These are phyloP conservation scores for Troides aeacus DNA, from an alignment of 2,888 invertebrate genomes.

Conservation along the genomic window DNA sequence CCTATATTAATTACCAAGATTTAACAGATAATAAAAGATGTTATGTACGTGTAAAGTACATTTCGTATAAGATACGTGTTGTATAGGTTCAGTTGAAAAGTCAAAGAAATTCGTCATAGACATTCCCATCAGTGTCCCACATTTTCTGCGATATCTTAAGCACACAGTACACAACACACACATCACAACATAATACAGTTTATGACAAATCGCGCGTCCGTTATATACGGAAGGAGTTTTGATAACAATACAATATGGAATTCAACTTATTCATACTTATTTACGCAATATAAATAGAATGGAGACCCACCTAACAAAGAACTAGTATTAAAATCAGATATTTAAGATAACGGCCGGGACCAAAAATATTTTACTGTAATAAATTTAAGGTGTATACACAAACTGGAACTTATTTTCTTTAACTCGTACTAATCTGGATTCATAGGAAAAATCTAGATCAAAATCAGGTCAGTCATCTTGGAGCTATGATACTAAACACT, in stretches of 20 bases:
- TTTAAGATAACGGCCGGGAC: no score
- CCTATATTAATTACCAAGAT: no score
- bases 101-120: neutral
- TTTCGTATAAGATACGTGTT: neutral
- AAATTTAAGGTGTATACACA: no score
- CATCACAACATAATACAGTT: neutral
- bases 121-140: neutral
- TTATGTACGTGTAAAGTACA: neutral
- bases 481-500: no score
- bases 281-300: neutral
- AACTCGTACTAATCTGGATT: no score
- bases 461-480: no score
- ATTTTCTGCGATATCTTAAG: neutral
- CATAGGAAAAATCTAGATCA: no score
- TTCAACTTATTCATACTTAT: neutral
- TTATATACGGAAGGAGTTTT: neutral
- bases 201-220: constrained; percentile 13
- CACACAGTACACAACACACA: neutral
- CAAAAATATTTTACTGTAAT: no score
- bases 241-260: neutral
- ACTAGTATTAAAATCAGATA: no score
- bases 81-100: neutral
- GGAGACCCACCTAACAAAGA: neutral
- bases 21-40: neutral
- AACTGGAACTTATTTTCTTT: no score